phyloP scores from a whole-genome alignment of 2,113 vertebrate species.

The Sphyrna mokarran region DNA sequence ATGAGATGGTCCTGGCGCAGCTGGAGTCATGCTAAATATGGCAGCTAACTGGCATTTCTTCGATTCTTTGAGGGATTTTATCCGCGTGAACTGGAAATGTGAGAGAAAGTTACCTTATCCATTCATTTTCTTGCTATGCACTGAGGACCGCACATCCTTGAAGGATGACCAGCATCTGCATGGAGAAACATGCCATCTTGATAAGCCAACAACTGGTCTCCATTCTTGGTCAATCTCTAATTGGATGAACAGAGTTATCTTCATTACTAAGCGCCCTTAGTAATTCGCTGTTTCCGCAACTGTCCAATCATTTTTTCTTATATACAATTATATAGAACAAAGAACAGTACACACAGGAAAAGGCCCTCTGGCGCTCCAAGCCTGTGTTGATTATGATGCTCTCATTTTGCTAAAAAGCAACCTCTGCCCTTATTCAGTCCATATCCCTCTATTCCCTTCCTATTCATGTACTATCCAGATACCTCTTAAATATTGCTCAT shows the following conservation, averaged over 20 bases:
- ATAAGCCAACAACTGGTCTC: not conserved
- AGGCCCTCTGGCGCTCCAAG: too few relatives aligned
- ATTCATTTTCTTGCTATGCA: not conserved
- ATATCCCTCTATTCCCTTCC: too few relatives aligned
- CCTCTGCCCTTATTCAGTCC: too few relatives aligned
- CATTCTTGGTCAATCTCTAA: not conserved
- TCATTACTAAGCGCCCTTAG: not conserved
- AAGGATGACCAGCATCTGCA: not conserved
- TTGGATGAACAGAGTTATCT: not conserved
- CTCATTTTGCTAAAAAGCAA: too few relatives aligned
- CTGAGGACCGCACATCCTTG: not conserved
- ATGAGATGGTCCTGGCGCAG: not conserved
- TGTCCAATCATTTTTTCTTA: not conserved
- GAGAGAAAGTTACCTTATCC: not conserved
- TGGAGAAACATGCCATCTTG: not conserved
- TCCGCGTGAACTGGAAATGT: not conserved
- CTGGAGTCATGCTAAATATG: not conserved
- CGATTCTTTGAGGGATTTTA: not conserved
- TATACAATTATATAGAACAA: not conserved
- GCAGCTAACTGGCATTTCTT: not conserved
- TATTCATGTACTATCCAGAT: too few relatives aligned
- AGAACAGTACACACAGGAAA: too few relatives aligned
- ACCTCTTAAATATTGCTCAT: too few relatives aligned
- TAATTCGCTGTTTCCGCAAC: not conserved
- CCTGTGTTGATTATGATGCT: too few relatives aligned